A percentile compares a stretch with the other conserved stretches of the same genome.
Evolutionary conservation across 2,888 invertebrate genomes (phyloP).

Genomic region (Gymnoscelis rufifasciata): DNA sequence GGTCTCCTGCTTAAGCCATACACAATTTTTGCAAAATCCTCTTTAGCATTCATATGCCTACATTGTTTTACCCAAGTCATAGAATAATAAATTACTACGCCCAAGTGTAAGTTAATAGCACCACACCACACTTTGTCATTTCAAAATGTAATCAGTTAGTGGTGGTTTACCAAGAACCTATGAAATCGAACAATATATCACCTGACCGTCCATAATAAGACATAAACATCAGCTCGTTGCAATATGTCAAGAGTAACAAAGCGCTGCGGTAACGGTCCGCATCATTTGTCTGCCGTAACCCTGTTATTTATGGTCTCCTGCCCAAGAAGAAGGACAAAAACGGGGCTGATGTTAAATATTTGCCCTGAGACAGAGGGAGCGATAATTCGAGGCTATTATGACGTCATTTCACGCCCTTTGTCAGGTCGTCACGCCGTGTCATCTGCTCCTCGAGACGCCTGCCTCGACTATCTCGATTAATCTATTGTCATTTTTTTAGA

Average conservation of each 20-base stretch:
- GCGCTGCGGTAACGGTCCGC: constrained; percentile 72
- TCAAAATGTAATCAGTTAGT: constrained; percentile 27
- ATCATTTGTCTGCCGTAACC: constrained; percentile 70
- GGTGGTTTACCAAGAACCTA: constrained; percentile 46
- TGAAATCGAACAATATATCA: constrained; percentile 50
- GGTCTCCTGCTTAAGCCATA: too few species aligned
- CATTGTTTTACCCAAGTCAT: too few species aligned
- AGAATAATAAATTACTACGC: too few species aligned
- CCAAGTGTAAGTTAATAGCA: constrained; percentile 8
- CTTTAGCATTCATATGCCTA: too few species aligned
- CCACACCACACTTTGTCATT: constrained; percentile 15
- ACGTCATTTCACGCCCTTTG: constrained; percentile 79
- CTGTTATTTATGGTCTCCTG: constrained; percentile 74
- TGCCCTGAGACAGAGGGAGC: constrained; percentile 77
- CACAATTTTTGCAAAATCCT: too few species aligned
- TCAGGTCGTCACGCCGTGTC: constrained; percentile 76
- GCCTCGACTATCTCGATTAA: constrained; percentile 75
- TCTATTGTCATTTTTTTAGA: constrained; percentile 75
- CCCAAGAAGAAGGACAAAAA: constrained; percentile 72
- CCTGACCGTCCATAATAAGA: constrained; percentile 66
- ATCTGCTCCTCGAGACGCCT: constrained; percentile 78
- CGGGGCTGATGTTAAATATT: constrained; percentile 76
- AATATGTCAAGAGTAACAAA: constrained; percentile 73
- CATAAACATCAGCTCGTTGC: constrained; percentile 72
- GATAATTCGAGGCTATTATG: constrained; percentile 79